Conservation (phyloP, 2,113 vertebrate genomes). For the Patagioenas fasciata region DNA sequence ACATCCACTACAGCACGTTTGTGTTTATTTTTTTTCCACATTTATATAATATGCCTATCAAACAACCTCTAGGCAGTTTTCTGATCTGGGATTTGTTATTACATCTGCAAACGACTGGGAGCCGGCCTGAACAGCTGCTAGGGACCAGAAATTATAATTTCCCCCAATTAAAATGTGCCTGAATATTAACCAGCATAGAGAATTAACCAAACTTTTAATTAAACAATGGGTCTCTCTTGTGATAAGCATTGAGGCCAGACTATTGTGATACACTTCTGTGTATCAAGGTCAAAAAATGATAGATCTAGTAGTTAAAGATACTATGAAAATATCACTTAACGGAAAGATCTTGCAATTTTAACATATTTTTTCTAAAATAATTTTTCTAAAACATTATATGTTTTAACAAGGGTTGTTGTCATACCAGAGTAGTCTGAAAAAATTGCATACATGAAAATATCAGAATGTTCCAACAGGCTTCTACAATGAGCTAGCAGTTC, state of each 20-base stretch:
- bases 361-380: background rate
- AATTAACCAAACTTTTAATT: conserved; percentile 50
- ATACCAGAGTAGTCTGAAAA: background rate
- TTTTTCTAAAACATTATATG: background rate
- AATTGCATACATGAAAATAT: conserved; percentile 7
- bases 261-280: background rate
- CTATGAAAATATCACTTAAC: background rate
- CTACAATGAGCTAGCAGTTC: background rate
- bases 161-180: conserved; percentile 9
- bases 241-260: background rate
- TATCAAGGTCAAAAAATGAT: conserved; percentile 1
- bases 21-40: background rate
- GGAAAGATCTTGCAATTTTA: background rate
- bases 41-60: background rate
- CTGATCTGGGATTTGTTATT: conserved; percentile 26
- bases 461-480: conserved; percentile 1
- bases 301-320: background rate
- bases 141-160: conserved; percentile 39
- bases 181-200: conserved; percentile 15
- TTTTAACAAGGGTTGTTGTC: background rate
- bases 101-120: conserved; percentile 37
- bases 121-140: conserved; percentile 14
- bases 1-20: background rate
- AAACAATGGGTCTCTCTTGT: background rate
- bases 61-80: conserved; percentile 15